phyloP scores from a whole-genome alignment of 2,797 vertebrate species.

The Pelochelys cantorii region DNA sequence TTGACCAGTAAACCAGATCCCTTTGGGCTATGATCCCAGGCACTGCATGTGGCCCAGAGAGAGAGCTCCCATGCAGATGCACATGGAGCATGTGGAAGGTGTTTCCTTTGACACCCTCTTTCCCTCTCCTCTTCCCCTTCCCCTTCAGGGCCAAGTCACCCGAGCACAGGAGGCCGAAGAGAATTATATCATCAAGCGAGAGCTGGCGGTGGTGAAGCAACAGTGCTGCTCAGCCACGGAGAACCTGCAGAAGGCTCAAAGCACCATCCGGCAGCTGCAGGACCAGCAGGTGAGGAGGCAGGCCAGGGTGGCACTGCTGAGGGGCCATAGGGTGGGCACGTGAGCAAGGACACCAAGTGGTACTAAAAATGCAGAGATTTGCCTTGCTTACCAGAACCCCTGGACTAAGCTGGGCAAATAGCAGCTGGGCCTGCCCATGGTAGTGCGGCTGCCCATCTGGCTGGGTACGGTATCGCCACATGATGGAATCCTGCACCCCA shows the following conservation, averaged over 20 bases:
- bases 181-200: constrained; percentile 95
- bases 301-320: not conserved
- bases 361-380: not conserved
- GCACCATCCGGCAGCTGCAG: constrained; percentile 91
- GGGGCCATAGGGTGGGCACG: not conserved
- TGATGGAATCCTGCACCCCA: not conserved
- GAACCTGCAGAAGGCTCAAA: constrained; percentile 91
- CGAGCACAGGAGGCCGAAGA: constrained; percentile 96
- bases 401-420: not conserved
- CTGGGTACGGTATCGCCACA: not conserved
- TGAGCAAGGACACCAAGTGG: not conserved
- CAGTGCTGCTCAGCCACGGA: constrained; percentile 88
- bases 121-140: not conserved
- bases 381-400: not conserved
- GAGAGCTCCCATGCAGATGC: not conserved
- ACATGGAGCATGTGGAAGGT: not conserved
- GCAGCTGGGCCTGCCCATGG: not conserved
- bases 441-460: not conserved
- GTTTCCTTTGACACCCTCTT: not conserved
- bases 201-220: constrained; percentile 92
- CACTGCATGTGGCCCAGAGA: not conserved
- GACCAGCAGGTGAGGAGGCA: constrained; percentile 86
- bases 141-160: constrained; percentile 92
- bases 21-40: not conserved
- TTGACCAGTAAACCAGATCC: not conserved